These are phyloP conservation scores for Habrosyne pyritoides DNA, from an alignment of 2,888 invertebrate species.

Conservation along the genomic window DNA sequence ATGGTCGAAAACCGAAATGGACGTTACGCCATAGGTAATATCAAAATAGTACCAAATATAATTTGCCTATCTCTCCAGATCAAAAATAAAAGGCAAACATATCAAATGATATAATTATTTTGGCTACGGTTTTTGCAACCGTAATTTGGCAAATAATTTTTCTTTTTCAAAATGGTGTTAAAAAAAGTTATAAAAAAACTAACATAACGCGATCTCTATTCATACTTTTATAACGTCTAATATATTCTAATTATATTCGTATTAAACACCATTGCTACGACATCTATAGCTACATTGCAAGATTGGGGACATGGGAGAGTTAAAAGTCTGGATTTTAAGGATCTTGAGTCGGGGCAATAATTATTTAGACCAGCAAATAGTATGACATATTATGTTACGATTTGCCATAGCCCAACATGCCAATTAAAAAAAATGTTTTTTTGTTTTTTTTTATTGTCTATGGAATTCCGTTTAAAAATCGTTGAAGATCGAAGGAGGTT, in stretches of 20 bases:
- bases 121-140: background rate
- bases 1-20: no score
- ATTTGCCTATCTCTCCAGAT: background rate
- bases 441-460: no score
- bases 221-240: conserved; percentile 38
- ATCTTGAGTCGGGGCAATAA: no score
- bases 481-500: background rate
- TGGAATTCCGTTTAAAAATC: no score
- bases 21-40: background rate
- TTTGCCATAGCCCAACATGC: no score
- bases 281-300: conserved; percentile 62
- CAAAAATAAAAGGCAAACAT: background rate
- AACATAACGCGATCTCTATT: conserved; percentile 20
- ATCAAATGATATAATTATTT: background rate
- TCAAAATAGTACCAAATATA: background rate
- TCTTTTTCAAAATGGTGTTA: background rate
- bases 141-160: background rate
- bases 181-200: background rate
- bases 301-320: no score
- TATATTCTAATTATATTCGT: conserved; percentile 41
- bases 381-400: no score
- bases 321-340: no score
- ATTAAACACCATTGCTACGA: conserved; percentile 61
- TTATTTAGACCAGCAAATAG: no score
- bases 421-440: no score